Evolutionary conservation across 2,888 invertebrate species (phyloP).

Genomic region (Eumerus sabulonum): DNA sequence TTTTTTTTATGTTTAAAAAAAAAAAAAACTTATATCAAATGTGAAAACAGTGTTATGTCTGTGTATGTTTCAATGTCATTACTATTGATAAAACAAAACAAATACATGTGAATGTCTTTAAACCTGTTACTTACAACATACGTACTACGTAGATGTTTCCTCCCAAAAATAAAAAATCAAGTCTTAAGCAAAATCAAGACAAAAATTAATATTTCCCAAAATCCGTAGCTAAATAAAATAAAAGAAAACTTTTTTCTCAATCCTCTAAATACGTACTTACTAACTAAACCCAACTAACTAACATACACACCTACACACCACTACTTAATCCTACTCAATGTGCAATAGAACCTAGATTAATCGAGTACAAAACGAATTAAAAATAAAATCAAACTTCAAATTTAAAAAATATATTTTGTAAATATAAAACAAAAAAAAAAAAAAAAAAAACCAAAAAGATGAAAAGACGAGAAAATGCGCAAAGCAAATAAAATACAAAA

Average conservation of each 20-base stretch:
- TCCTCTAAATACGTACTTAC: conserved; percentile 44
- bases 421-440: conserved; percentile 33
- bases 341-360: conserved; percentile 68
- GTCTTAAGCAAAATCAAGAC: not conserved
- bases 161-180: conserved; percentile 22
- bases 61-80: conserved; percentile 69
- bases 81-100: conserved; percentile 56
- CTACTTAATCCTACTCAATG: conserved; percentile 65
- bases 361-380: conserved; percentile 62
- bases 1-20: too few relatives aligned
- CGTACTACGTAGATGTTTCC: conserved; percentile 58
- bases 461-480: conserved; percentile 10
- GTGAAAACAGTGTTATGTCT: conserved; percentile 61
- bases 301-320: conserved; percentile 44
- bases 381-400: conserved; percentile 37
- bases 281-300: conserved; percentile 44
- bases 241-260: conserved; percentile 49
- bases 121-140: conserved; percentile 53
- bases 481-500: conserved; percentile 32
- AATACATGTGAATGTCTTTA: conserved; percentile 52
- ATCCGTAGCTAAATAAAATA: conserved; percentile 50
- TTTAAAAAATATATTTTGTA: conserved; percentile 57
- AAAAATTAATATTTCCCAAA: conserved; percentile 28
- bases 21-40: conserved; percentile 10
- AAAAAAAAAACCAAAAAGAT: conserved; percentile 2